These are phyloP conservation scores for Carettochelys insculpta DNA, from an alignment of 2,113 vertebrate species.

Conservation along the genomic window DNA sequence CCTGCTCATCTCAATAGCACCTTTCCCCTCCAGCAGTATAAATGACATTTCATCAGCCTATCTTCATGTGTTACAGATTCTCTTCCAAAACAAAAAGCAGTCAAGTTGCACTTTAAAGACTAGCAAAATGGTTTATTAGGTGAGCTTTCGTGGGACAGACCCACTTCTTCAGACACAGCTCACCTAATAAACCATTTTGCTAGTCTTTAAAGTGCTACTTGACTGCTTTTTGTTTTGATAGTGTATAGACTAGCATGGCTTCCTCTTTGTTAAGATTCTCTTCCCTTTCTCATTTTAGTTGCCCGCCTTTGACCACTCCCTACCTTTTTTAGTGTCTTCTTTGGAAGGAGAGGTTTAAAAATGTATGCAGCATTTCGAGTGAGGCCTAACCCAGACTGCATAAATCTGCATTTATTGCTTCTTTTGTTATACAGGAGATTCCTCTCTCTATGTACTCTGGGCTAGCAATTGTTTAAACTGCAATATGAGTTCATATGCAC, in stretches of 20 bases:
- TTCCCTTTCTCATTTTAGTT: background rate
- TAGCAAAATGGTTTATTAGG: too few species aligned
- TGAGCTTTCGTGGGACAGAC: too few species aligned
- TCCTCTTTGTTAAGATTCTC: too few species aligned
- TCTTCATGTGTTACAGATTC: rapidly evolving
- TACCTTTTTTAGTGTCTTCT: background rate
- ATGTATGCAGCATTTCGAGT: rapidly evolving
- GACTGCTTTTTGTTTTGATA: too few species aligned
- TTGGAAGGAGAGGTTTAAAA: background rate
- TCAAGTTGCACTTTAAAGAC: too few species aligned
- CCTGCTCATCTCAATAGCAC: background rate
- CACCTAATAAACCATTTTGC: too few species aligned
- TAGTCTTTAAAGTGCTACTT: too few species aligned
- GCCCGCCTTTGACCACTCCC: background rate
- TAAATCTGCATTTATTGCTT: background rate
- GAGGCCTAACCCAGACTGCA: background rate
- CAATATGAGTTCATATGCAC: background rate
- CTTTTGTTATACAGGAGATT: background rate
- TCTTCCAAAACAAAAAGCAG: too few species aligned
- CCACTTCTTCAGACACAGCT: too few species aligned
- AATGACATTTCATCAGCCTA: background rate
- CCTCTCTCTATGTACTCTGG: background rate
- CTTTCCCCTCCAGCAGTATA: background rate
- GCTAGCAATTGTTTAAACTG: background rate
- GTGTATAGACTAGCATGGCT: too few species aligned